These are phyloP conservation scores for Podilymbus podiceps DNA, from an alignment of 2,113 vertebrate species.

Conservation along the genomic window DNA sequence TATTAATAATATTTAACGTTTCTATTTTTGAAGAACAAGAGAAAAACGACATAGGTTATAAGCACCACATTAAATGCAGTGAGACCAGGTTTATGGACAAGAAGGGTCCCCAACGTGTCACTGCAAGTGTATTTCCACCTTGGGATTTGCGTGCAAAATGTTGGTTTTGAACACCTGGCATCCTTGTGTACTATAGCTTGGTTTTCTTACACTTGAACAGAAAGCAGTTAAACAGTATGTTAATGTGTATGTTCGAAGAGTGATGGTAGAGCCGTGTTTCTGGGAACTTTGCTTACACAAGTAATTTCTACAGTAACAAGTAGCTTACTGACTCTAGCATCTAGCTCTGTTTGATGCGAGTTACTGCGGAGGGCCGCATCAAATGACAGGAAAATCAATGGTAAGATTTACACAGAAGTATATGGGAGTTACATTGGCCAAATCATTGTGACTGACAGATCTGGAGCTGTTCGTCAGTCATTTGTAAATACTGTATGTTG, in stretches of 20 bases:
- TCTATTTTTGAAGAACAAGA: background rate
- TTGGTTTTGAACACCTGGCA: background rate
- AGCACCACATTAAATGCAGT: background rate
- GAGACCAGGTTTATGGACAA: background rate
- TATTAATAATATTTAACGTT: background rate
- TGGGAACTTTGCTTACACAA: background rate
- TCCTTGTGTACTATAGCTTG: background rate
- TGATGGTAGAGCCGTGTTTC: background rate
- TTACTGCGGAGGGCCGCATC: background rate
- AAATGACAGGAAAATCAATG: background rate
- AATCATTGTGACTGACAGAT: background rate
- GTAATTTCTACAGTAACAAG: background rate
- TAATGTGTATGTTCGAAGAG: background rate
- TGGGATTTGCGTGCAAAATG: background rate
- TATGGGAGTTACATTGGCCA: background rate
- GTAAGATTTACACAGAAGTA: background rate
- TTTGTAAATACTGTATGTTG: background rate
- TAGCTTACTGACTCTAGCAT: background rate
- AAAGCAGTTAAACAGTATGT: background rate
- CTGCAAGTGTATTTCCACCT: background rate
- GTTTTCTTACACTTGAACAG: background rate
- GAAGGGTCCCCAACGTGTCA: background rate
- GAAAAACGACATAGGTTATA: background rate
- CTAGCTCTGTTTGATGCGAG: background rate
- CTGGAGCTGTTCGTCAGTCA: background rate